Evolutionary conservation across 2,888 invertebrate genomes (phyloP).

Genomic region (Griposia aprilina): DNA sequence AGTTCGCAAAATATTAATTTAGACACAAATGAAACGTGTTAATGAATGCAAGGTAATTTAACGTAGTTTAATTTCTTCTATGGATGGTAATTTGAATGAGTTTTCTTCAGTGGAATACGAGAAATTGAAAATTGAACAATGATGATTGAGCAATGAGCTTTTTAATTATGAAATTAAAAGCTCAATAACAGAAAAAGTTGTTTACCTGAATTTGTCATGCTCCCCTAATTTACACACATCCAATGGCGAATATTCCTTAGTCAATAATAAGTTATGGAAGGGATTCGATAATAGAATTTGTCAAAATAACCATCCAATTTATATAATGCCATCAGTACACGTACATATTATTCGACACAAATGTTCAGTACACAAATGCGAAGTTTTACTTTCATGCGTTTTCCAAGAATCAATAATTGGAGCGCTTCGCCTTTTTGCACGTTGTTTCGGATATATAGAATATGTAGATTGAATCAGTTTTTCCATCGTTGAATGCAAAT

Average conservation of each 20-base stretch:
- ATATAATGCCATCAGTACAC: not conserved
- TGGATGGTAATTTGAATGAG: constrained; percentile 4
- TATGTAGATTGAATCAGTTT: constrained; percentile 57
- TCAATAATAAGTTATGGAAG: not conserved
- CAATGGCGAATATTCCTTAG: not conserved
- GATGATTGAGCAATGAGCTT: not conserved
- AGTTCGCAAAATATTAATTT: constrained; percentile 1
- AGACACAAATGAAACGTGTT: constrained; percentile 12
- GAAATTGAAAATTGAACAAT: not conserved
- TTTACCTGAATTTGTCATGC: not conserved
- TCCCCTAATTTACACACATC: not conserved
- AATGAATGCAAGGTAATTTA: constrained; percentile 26
- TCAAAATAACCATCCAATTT: not conserved
- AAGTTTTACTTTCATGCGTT: not conserved
- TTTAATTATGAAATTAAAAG: not conserved
- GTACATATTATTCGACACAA: not conserved
- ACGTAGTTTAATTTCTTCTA: constrained; percentile 8
- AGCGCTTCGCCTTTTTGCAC: constrained; percentile 3
- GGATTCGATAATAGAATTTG: too few species aligned
- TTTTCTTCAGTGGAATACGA: constrained; percentile 10
- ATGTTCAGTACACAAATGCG: not conserved
- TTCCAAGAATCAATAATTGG: constrained; percentile 15
- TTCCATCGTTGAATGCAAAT: constrained; percentile 55
- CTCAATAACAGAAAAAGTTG: not conserved
- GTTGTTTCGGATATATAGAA: constrained; percentile 24